Evolutionary conservation across 2,888 invertebrate genomes (phyloP).

Genomic region (Macrophya alboannulata): DNA sequence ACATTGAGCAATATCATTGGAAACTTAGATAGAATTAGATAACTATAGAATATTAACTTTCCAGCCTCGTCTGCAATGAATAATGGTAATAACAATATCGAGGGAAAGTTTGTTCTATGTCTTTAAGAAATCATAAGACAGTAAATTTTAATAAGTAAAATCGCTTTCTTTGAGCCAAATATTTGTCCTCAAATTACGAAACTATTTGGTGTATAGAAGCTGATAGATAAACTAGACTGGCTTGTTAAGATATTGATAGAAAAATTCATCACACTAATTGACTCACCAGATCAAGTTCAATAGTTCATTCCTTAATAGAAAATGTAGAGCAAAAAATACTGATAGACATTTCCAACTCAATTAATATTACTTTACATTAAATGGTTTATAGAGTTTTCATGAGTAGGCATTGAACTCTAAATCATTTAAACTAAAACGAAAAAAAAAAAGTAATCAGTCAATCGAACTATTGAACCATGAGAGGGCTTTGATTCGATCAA

Average conservation of each 20-base stretch:
- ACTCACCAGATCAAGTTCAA: background rate
- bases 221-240: background rate
- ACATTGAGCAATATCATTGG: conserved; percentile 15
- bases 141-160: conserved; percentile 20
- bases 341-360: background rate
- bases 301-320: background rate
- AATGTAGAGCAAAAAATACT: background rate
- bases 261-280: background rate
- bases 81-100: conserved; percentile 36
- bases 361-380: background rate
- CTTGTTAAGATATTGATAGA: background rate
- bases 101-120: conserved; percentile 38
- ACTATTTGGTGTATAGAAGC: background rate
- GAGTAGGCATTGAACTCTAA: conserved; percentile 9
- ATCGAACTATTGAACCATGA: conserved; percentile 30
- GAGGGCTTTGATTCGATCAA: background rate
- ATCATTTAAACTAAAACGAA: background rate
- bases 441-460: background rate
- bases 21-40: conserved; percentile 49
- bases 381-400: background rate
- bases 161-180: background rate
- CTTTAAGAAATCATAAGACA: background rate
- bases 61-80: conserved; percentile 1
- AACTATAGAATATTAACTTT: conserved; percentile 38
- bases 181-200: background rate